These are phyloP conservation scores for Diplogasteroides magnus DNA, from an alignment of 1,140 invertebrate species.

Conservation along the genomic window DNA sequence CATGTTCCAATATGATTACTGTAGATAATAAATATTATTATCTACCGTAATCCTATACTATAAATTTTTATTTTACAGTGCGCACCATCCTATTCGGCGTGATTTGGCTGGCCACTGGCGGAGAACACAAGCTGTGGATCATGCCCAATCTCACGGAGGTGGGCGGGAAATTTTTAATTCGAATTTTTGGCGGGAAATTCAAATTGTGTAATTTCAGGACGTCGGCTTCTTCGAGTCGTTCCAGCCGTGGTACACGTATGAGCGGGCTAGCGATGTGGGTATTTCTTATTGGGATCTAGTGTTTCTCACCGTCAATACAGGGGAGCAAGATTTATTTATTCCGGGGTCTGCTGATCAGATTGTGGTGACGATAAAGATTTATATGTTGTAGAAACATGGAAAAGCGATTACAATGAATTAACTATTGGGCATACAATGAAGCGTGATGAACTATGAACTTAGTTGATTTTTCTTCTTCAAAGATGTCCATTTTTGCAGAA, in stretches of 20 bases:
- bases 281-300: too few species aligned
- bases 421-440: constrained; percentile 48
- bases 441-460: constrained; percentile 26
- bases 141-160: constrained; percentile 93
- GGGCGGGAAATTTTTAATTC: neutral
- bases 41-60: constrained; percentile 4
- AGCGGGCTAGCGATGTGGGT: too few species aligned
- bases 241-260: constrained; percentile 89
- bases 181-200: neutral
- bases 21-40: too few species aligned
- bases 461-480: too few species aligned
- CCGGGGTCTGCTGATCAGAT: too few species aligned
- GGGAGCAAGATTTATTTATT: too few species aligned
- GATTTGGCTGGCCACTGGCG: constrained; percentile 80
- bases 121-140: constrained; percentile 89
- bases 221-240: constrained; percentile 98
- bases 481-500: too few species aligned
- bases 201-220: constrained; percentile 57
- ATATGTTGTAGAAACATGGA: too few species aligned
- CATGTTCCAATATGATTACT: too few species aligned
- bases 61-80: constrained; percentile 59
- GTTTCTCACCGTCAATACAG: too few species aligned
- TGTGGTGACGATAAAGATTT: too few species aligned
- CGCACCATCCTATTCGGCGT: constrained; percentile 83
- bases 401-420: constrained; percentile 55